Base-by-base conservation (phyloP, 2,888 invertebrate species). In the Leptopilina syphax region DNA sequence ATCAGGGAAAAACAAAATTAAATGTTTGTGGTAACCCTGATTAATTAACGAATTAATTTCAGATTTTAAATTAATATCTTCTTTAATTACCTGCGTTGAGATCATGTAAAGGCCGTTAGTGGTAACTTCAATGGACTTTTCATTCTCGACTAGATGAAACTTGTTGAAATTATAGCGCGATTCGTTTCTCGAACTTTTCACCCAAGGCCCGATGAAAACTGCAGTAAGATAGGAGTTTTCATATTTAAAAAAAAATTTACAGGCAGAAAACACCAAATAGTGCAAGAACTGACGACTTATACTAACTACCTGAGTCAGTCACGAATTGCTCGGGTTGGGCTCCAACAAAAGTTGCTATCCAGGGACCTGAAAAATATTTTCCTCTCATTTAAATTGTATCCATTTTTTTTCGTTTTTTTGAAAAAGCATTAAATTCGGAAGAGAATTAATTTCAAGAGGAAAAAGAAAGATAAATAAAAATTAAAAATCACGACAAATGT, bases 201-300 rank as follows among this genome's bases (percentile, higher is more conserved):
- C 86, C 91, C 91, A 91, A n/a, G 90, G 91, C 34, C 91, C 91
- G 54, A 91, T 88, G 79, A 87, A 85, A 82, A 85, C 90, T 90
- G 79, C 68, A 84, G 82, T 13, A 79, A 65, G 50, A 65, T 47
- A 77, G 18, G 13, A 27, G 63, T 77, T 47, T 50, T 50, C 50
- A 50, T 50, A 50, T 50, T 8, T 8, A 44, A 50, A 57, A 54
- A 34, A 80, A 63, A 82, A 79, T 77, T 50, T 77, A 57, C 13
- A 18, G 67, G 8, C 24, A 8, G 10, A 73, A 73, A 70, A 10
- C 54, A 18, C 34, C 24, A 44, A 50, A 68, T 73, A 60, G 76
- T 24, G 76, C 27, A 66, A 78, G 65, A 83, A 41, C 79, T 76
- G 47, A 77, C 47, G 57, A 73, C 67, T 79, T 83, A 79, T 82